These are phyloP conservation scores for Drosophila gunungcola DNA, from an alignment of 1,140 invertebrate species.

Conservation along the genomic window DNA sequence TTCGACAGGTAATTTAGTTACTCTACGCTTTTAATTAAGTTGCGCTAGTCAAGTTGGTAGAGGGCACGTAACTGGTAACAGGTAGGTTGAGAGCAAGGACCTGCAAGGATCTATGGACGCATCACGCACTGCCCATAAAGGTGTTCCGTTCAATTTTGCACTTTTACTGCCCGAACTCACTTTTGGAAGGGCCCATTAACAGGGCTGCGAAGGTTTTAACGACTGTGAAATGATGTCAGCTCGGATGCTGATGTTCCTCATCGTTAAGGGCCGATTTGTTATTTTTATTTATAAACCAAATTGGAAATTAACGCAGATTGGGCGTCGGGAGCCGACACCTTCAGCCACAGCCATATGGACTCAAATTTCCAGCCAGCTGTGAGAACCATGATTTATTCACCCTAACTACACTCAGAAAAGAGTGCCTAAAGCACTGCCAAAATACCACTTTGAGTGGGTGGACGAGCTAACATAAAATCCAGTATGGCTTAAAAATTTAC, in stretches of 20 bases:
- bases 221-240: slow-evolving; percentile 58
- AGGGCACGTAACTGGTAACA: slow-evolving; percentile 29
- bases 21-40: slow-evolving; percentile 55
- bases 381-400: slow-evolving; percentile 52
- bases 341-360: slow-evolving; percentile 52
- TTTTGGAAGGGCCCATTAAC: slow-evolving; percentile 44
- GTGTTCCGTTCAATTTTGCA: slow-evolving; percentile 48
- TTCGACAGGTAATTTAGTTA: slow-evolving; percentile 57
- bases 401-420: slow-evolving; percentile 33
- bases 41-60: slow-evolving; percentile 22
- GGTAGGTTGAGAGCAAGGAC: slow-evolving; percentile 9
- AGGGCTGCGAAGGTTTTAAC: slow-evolving; percentile 35
- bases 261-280: slow-evolving; percentile 43
- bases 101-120: slow-evolving; percentile 12
- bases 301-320: slow-evolving; percentile 57
- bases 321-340: slow-evolving; percentile 41
- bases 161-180: slow-evolving; percentile 36
- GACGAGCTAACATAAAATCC: not conserved
- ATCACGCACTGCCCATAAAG: slow-evolving; percentile 49
- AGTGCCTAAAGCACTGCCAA: not conserved
- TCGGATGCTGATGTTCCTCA: slow-evolving; percentile 45
- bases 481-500: slow-evolving; percentile 1
- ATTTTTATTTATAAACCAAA: slow-evolving; percentile 60
- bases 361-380: slow-evolving; percentile 34
- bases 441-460: not conserved